Conservation (phyloP, 1,140 invertebrate species). For the Sycophaga agraensis region DNA sequence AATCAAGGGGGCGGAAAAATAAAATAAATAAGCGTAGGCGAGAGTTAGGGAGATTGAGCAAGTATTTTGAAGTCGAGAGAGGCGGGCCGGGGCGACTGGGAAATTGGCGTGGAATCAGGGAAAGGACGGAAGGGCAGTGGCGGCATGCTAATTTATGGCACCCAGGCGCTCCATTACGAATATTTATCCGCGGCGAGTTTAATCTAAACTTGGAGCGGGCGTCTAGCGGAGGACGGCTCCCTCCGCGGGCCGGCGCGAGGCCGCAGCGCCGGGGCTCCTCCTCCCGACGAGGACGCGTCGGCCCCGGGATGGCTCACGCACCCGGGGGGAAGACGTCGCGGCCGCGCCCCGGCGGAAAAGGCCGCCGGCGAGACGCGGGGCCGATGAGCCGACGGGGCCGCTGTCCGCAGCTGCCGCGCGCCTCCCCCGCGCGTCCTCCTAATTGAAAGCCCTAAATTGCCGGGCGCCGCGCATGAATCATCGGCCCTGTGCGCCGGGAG, state of each 20-base stretch:
- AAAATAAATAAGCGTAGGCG: constrained; percentile 16
- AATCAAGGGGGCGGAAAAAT: constrained; percentile 25
- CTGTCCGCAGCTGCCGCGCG: not conserved
- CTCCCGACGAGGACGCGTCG: too few relatives aligned
- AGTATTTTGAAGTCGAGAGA: constrained; percentile 25
- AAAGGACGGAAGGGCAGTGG: constrained; percentile 42
- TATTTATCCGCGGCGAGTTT: constrained; percentile 59
- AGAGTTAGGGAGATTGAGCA: constrained; percentile 17
- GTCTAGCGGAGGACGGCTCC: constrained; percentile 10
- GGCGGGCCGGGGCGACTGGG: constrained; percentile 7
- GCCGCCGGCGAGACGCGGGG: too few relatives aligned
- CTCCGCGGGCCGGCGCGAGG: constrained; percentile 20
- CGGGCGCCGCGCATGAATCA: constrained; percentile 11
- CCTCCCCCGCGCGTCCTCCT: not conserved
- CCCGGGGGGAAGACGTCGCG: too few relatives aligned
- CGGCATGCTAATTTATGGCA: constrained; percentile 59
- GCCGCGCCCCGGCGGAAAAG: too few relatives aligned
- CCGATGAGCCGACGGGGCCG: not conserved
- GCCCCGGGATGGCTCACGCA: too few relatives aligned
- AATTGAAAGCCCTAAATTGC: constrained; percentile 10
- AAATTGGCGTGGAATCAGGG: constrained; percentile 41
- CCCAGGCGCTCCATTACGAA: constrained; percentile 60
- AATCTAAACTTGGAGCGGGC: constrained; percentile 58
- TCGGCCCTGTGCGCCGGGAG: not conserved
- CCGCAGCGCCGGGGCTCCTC: not conserved